Percentiles rank a stretch among this genome's conserved stretches.
phyloP scores from a whole-genome alignment of 2,113 vertebrate genomes.

The Gymnobelideus leadbeateri region DNA sequence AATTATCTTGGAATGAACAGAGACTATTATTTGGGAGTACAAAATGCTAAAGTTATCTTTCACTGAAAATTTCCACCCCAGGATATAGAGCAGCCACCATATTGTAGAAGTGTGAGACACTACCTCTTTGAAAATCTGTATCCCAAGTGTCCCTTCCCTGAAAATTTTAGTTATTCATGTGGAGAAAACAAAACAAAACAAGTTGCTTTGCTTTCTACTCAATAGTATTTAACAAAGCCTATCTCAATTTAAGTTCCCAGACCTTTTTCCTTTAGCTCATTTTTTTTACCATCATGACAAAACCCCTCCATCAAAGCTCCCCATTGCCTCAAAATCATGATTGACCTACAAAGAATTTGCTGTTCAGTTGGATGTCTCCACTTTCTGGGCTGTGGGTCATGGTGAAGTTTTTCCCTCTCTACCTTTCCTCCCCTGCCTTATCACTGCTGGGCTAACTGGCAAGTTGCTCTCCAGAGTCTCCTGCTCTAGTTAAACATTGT shows the following conservation, averaged over 20 bases:
- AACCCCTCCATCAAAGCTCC: not conserved
- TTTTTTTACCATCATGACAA: not conserved
- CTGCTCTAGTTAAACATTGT: not conserved
- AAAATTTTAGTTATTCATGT: not conserved
- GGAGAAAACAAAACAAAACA: not conserved
- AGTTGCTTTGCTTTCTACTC: not conserved
- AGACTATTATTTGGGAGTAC: slow-evolving; percentile 21
- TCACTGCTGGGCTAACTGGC: not conserved
- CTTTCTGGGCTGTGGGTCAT: not conserved
- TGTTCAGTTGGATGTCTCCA: not conserved
- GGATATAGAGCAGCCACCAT: not conserved
- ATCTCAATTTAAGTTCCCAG: not conserved
- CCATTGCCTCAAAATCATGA: not conserved
- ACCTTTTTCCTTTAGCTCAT: not conserved
- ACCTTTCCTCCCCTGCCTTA: not conserved
- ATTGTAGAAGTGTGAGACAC: not conserved
- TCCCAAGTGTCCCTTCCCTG: not conserved
- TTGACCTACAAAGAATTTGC: not conserved
- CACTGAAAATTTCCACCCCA: not conserved
- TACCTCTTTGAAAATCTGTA: not conserved
- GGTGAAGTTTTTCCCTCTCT: not conserved
- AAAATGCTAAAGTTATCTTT: not conserved
- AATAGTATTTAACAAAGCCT: not conserved
- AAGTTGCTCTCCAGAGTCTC: not conserved
- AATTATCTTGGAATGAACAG: not conserved